phyloP scores from a whole-genome alignment of 2,888 invertebrate species.

The Prenolepis imparis region DNA sequence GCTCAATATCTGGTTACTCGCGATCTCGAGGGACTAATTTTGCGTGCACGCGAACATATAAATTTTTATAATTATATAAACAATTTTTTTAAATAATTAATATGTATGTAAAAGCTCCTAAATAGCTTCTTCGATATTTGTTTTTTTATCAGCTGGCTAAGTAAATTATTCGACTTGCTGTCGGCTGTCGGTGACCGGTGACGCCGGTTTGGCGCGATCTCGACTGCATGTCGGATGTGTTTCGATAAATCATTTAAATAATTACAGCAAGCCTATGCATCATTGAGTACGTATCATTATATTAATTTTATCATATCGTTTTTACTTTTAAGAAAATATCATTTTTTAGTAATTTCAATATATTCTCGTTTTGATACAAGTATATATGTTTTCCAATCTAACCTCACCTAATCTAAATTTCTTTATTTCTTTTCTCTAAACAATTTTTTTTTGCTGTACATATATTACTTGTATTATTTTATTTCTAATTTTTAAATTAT shows the following conservation, averaged over 20 bases:
- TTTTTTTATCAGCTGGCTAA: not conserved
- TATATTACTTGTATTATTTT: not conserved
- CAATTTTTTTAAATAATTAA: too few species aligned
- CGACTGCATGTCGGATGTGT: not conserved
- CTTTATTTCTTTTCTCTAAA: not conserved
- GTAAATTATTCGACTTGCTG: not conserved
- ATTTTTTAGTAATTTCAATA: not conserved
- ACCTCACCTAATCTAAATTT: conserved; percentile 43
- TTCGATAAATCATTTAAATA: not conserved
- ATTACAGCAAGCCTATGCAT: not conserved
- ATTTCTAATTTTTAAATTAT: conserved; percentile 25
- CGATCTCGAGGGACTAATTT: too few species aligned
- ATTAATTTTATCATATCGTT: not conserved
- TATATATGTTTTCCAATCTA: not conserved
- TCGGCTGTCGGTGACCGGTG: not conserved
- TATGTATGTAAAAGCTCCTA: not conserved
- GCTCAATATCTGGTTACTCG: too few species aligned
- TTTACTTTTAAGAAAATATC: not conserved
- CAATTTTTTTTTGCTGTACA: not conserved
- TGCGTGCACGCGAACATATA: too few species aligned
- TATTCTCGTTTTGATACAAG: not conserved
- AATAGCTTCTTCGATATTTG: not conserved
- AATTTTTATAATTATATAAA: too few species aligned
- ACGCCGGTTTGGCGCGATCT: not conserved
- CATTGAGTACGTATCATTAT: not conserved